Evolutionary conservation across 2,888 invertebrate genomes (phyloP), one percentile per base, ranked within the genome.

Genomic region (Eupithecia vulgata): DNA sequence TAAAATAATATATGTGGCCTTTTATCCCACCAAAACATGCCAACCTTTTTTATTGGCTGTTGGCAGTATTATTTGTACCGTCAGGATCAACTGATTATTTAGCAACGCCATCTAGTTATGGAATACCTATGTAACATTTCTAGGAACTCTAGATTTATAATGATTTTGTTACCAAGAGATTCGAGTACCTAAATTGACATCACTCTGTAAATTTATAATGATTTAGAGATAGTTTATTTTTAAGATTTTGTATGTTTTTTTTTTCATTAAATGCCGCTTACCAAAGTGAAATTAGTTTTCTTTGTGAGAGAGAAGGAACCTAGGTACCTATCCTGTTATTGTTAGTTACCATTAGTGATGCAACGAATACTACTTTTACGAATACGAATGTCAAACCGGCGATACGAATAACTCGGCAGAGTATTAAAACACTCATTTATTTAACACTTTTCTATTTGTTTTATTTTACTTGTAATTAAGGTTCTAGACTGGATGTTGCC

Each of bases 181-280:
- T 84, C 82, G 76, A 74, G n/a, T 65, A 57, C 57, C 57, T 57
- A 25, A 74, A 62, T 61, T 79, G 81, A 82, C 87, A 88, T 89
- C 88, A 89, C 87, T 68, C 80, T 79, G 61, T 81, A 76, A 78
- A 73, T 76, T 78, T 76, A 70, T 81, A 80, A 83, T 40, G 48
- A 61, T 80, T 78, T 81, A 80, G 82, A 80, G 78, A 77, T 76
- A 78, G 81, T 83, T 85, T 81, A 79, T 81, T 83, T 45, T 83
- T 83, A 83, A 79, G 82, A 87, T 90, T 89, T 91, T 89, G 88
- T 88, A 82, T 84, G 86, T 87, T 88, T 89, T 91, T 71, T 90
- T 90, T 85, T n/a, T n/a, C n/a, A 92, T 89, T 90, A 93, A 92
- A 93, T 84, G 90, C 89, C 89, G 91, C 92, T 92, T 91, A 92